These are phyloP conservation scores for Andinoacara biseriatus DNA, from an alignment of 2,113 vertebrate genomes.

Conservation along the genomic window DNA sequence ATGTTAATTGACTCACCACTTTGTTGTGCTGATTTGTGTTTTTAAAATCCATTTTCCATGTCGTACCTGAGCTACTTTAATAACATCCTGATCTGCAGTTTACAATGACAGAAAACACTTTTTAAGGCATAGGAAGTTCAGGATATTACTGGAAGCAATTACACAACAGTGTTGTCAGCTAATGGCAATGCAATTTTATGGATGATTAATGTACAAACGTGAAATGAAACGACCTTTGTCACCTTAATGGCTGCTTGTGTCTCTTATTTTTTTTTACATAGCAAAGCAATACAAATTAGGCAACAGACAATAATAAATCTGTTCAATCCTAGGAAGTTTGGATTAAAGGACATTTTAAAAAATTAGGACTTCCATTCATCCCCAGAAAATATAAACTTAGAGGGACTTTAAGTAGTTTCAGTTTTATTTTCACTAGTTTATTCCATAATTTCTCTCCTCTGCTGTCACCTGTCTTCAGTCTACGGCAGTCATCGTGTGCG, in stretches of 20 bases:
- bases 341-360: neutral
- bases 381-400: neutral
- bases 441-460: neutral
- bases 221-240: slow-evolving; percentile 2
- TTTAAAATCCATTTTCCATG: slow-evolving; percentile 65
- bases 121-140: neutral
- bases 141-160: slow-evolving; percentile 29
- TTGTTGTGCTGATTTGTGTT: slow-evolving; percentile 64
- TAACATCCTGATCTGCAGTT: slow-evolving; percentile 20
- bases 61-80: slow-evolving; percentile 47
- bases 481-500: neutral
- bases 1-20: slow-evolving; percentile 66
- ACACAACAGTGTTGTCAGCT: slow-evolving; percentile 1
- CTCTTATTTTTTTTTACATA: neutral
- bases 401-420: neutral
- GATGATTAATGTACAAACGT: slow-evolving; percentile 29
- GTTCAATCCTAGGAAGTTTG: neutral
- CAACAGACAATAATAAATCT: neutral
- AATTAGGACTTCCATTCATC: neutral
- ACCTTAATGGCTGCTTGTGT: neutral
- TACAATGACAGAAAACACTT: slow-evolving; percentile 10
- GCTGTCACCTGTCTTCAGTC: neutral
- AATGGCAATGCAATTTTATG: slow-evolving; percentile 35
- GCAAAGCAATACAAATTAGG: neutral
- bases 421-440: neutral